phyloP scores from a whole-genome alignment of 2,888 invertebrate genomes.

The Apeira syringaria region DNA sequence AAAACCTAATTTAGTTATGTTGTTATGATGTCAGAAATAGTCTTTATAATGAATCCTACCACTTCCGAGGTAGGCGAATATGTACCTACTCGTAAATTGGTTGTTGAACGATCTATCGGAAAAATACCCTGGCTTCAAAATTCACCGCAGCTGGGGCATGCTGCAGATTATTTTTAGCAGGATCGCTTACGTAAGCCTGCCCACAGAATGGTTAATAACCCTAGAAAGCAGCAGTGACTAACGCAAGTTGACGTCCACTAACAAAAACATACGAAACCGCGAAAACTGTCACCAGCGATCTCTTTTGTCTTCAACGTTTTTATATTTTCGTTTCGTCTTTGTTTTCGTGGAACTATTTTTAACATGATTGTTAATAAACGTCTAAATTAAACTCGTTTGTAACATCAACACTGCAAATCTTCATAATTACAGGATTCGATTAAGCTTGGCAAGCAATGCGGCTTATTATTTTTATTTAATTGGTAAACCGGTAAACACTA shows the following conservation, averaged over 20 bases:
- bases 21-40: no score
- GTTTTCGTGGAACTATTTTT: conserved; percentile 16
- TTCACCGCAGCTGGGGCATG: conserved; percentile 25
- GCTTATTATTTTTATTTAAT: no score
- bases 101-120: no score
- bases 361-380: conserved; percentile 9
- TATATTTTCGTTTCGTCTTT: no score
- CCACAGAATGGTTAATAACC: conserved; percentile 63
- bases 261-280: conserved; percentile 1
- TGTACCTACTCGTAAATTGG: no score
- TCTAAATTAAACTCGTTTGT: no score
- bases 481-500: no score
- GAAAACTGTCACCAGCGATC: conserved; percentile 3
- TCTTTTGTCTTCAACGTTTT: conserved; percentile 13
- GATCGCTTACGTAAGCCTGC: conserved; percentile 43
- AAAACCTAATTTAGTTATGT: no score
- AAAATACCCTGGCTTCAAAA: conserved; percentile 34
- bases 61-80: no score
- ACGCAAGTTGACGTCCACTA: conserved; percentile 16
- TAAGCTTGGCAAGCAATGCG: conserved; percentile 22
- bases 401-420: conserved; percentile 15
- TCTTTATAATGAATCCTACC: no score
- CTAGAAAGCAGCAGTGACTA: conserved; percentile 39
- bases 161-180: conserved; percentile 43
- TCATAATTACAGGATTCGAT: conserved; percentile 21